A percentile compares a stretch with the other conserved stretches of the same genome.
phyloP scores from a whole-genome alignment of 2,888 invertebrate genomes.

The Nemurella pictetii region DNA sequence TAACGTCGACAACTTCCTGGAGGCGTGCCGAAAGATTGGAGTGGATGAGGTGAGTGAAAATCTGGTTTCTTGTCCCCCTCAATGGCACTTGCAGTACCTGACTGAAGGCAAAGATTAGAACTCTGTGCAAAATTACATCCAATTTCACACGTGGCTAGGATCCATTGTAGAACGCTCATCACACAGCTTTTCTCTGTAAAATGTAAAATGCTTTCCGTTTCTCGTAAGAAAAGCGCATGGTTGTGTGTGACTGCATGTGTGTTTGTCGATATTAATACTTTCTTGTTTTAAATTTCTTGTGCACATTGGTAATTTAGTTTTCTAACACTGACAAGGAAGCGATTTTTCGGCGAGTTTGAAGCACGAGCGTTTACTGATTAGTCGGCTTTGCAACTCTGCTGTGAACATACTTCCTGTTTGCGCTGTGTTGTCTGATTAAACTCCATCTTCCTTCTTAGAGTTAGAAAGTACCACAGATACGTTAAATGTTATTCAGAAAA shows the following conservation, averaged over 20 bases:
- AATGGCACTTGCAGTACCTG: neutral
- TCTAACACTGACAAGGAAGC: too few species aligned
- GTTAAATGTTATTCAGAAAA: too few species aligned
- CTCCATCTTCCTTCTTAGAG: too few species aligned
- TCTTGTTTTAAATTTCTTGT: neutral
- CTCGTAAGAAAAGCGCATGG: neutral
- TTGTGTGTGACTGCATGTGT: neutral
- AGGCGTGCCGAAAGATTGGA: constrained; percentile 91
- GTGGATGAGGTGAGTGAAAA: constrained; percentile 82
- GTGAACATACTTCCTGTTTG: too few species aligned
- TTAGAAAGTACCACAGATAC: too few species aligned
- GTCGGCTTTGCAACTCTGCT: too few species aligned
- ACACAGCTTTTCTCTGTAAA: neutral
- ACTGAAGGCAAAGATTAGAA: neutral
- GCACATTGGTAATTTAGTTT: neutral
- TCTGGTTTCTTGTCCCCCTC: neutral
- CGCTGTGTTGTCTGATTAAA: too few species aligned
- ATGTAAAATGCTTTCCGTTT: constrained; percentile 16
- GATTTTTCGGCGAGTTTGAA: too few species aligned
- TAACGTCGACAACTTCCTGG: constrained; percentile 94
- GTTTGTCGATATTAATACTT: neutral
- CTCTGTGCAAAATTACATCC: neutral
- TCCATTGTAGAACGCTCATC: neutral
- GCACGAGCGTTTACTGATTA: too few species aligned
- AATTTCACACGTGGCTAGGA: neutral